Conservation (phyloP, 2,888 invertebrate genomes). For the Apeira syringaria region DNA sequence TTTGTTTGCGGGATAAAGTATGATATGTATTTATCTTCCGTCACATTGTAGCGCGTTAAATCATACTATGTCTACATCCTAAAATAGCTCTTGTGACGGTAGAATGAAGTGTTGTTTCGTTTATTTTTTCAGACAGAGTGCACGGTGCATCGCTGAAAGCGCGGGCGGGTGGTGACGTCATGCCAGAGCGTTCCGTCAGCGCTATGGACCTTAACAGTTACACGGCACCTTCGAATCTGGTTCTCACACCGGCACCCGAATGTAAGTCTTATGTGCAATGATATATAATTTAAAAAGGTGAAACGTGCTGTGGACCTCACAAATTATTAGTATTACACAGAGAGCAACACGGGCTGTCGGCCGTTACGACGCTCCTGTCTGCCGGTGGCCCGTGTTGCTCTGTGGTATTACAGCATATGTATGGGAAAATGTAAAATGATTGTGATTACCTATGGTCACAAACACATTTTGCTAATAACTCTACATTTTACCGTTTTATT, state of each 20-base stretch:
- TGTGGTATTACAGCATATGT: too few species aligned
- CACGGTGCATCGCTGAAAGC: conserved; percentile 58
- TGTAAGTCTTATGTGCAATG: conserved; percentile 67
- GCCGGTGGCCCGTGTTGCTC: too few species aligned
- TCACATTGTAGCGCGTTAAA: background rate
- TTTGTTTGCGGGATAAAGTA: background rate
- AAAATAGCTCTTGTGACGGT: conserved; percentile 22
- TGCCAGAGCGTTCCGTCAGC: conserved; percentile 66
- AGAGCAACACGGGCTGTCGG: too few species aligned
- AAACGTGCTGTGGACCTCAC: too few species aligned
- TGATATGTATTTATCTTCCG: background rate
- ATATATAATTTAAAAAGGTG: too few species aligned
- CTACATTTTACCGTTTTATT: too few species aligned
- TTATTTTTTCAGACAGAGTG: conserved; percentile 59
- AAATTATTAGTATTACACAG: too few species aligned
- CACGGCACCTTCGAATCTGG: conserved; percentile 70
- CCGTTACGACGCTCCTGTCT: too few species aligned
- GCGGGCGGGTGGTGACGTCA: conserved; percentile 73
- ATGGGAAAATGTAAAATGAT: too few species aligned
- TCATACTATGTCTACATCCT: conserved; percentile 15
- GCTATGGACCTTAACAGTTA: conserved; percentile 66
- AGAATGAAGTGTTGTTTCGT: conserved; percentile 7
- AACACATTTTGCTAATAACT: too few species aligned
- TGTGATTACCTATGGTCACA: too few species aligned
- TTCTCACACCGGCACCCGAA: conserved; percentile 76